Evolutionary conservation across 2,113 vertebrate species (phyloP), one percentile per base, ranked within the genome.

Genomic region (Bos taurus): DNA sequence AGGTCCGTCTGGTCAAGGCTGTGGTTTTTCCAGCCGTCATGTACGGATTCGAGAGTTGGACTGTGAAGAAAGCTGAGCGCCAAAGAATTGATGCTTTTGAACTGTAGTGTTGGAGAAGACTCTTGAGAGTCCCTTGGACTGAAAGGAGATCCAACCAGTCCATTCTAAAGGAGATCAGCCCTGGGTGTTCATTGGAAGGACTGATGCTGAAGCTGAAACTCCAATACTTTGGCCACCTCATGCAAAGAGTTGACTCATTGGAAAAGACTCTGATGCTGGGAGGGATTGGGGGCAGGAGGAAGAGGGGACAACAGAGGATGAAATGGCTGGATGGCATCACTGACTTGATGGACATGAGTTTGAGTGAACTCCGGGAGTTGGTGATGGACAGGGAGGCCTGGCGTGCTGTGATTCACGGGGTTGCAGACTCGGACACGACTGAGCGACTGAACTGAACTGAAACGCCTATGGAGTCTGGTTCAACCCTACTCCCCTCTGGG

Each of bases 281-380:
- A 64, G 2, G 16, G 62, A 17, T 9, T 64, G 62, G 7, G 33
- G 62, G 30, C 30, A n/a, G 62, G 62, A 64, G 62, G 62, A 64
- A 3, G n/a, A 9, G 33, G 62, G 33, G 62, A n/a, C 0, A 1
- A 64, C 7, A 9, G 62, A 19, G 62, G 62, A 67, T 67, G 62
- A 67, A 16, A 67, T 67, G 33, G 15, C 7, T 64, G 33, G 15
- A 64, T 64, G 16, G 33, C 16, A n/a, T 67, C 62, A n/a, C 16
- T 0, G 16, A 67, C 33, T 67, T 16, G 1, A 19, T 67, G 33
- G 33, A 19, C 16, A 2, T 2, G 62, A n/a, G 62, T n/a, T 1
- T n/a, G 33, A n/a, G 33, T 67, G 62, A n/a, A 67, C 62, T 67
- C 62, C 0, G 2, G 62, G 33, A 67, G 7, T 9, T n/a, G 62